These are phyloP conservation scores for Chrysolina americana DNA, from an alignment of 2,888 invertebrate genomes.

Conservation along the genomic window DNA sequence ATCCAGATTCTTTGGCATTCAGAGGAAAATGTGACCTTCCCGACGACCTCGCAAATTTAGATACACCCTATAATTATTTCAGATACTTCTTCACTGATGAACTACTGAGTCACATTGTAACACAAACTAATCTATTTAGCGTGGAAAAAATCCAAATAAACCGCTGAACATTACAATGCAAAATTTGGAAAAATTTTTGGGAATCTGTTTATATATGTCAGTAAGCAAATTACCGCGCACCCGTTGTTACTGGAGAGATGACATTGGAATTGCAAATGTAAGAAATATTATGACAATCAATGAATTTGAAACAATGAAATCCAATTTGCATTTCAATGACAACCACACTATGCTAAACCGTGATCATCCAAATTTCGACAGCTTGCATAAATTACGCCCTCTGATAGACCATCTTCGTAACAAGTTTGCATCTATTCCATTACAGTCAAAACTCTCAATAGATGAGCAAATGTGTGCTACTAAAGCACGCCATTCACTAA, in stretches of 20 bases:
- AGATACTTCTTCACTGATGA: conserved; percentile 6
- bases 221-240: neutral
- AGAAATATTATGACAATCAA: neutral
- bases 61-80: too few relatives aligned
- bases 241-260: conserved; percentile 5
- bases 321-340: too few relatives aligned
- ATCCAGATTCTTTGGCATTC: too few relatives aligned
- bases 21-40: too few relatives aligned
- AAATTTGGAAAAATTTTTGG: neutral
- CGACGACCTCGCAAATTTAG: too few relatives aligned
- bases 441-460: neutral
- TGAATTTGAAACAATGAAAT: too few relatives aligned
- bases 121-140: neutral
- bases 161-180: neutral
- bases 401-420: too few relatives aligned
- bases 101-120: neutral
- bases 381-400: too few relatives aligned
- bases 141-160: neutral
- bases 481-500: neutral
- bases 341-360: too few relatives aligned
- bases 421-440: too few relatives aligned
- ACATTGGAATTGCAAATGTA: neutral
- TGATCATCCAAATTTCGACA: too few relatives aligned
- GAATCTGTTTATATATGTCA: neutral
- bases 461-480: neutral